Evolutionary conservation across 2,888 invertebrate species (phyloP), one percentile per base, ranked within the genome.

Genomic region (Drosophila trichaetosa): DNA sequence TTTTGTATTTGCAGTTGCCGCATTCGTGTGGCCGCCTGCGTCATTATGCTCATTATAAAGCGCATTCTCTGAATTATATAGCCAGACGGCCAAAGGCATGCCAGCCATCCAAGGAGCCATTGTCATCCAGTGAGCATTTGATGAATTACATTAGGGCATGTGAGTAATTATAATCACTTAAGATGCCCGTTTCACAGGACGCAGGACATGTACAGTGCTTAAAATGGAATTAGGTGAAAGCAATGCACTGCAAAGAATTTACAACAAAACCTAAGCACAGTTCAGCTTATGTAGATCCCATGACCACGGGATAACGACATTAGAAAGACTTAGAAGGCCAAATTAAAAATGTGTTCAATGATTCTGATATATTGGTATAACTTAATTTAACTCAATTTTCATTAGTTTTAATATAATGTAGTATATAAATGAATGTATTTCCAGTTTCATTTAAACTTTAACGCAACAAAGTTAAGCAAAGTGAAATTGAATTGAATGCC

Each of bases 31-130:
- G 74, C 69, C 52, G 66, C 64, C 59, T 72, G 79, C 82, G 69
- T 81, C 69, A 79, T 84, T 71, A 79, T 76, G 67, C 67, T 74
- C 87, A 82, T 87, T 84, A 79, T 69, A 57, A 63, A 54, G 61
- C 68, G 51, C 29, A 48, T 59, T 58, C 46, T 51, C 29, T 68
- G 57, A 36, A 59, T 66, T 52, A 61, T 48, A 51, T 48, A 31
- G 46, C 33, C 53, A 49, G 57, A 33, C 48, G 36, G 27, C 31
- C 7, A 42, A 42, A 18, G 34, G 24, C 60, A 59, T 36, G 54
- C 27, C 7, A 27, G 36, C 42, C 56, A 66, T 48, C 10, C 56
- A 16, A 29, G n/a, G 31, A 51, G 38, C 7, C 1, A 48, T 40
- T 48, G 54, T 27, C 38, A 36, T 46, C 62, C 71, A 73, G 69